A percentile compares a stretch with the other conserved stretches of the same genome.
phyloP scores from a whole-genome alignment of 2,797 vertebrate genomes.

The Molossus molossus region DNA sequence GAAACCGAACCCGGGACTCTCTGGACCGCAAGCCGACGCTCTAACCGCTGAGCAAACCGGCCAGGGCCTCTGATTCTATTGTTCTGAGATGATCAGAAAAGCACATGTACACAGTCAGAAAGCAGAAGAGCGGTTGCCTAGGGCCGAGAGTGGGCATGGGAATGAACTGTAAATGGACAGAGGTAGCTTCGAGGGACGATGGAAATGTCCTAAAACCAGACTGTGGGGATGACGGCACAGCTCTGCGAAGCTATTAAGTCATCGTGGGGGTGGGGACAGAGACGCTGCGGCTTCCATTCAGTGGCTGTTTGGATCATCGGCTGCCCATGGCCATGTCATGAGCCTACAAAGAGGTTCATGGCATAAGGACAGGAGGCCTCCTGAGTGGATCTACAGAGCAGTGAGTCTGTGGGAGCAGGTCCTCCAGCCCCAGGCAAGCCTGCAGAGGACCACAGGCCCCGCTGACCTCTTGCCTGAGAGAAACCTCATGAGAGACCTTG shows the following conservation, averaged over 20 bases:
- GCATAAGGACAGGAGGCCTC: fast-evolving
- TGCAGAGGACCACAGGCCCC: not conserved
- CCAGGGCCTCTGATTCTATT: not conserved
- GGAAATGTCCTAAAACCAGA: not conserved
- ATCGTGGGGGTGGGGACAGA: fast-evolving
- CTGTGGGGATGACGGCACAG: not conserved
- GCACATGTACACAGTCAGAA: not conserved
- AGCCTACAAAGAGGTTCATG: fast-evolving
- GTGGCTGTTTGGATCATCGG: not conserved
- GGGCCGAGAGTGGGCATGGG: not conserved
- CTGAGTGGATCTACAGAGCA: fast-evolving
- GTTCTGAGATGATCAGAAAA: not conserved
- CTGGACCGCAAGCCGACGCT: too few species aligned
- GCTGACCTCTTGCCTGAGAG: not conserved
- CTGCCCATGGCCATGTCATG: not conserved
- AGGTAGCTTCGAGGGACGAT: not conserved
- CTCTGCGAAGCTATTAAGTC: not conserved
- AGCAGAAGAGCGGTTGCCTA: not conserved
- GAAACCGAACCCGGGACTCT: too few species aligned
- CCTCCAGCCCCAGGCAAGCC: not conserved
- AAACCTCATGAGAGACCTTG: not conserved
- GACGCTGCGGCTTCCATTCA: fast-evolving
- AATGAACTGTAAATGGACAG: too few species aligned
- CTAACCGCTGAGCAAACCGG: too few species aligned
- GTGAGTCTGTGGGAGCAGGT: fast-evolving